Conservation (phyloP, 37 sponge, comb jelly and placozoan genomes). For the Bolinopsis microptera region DNA sequence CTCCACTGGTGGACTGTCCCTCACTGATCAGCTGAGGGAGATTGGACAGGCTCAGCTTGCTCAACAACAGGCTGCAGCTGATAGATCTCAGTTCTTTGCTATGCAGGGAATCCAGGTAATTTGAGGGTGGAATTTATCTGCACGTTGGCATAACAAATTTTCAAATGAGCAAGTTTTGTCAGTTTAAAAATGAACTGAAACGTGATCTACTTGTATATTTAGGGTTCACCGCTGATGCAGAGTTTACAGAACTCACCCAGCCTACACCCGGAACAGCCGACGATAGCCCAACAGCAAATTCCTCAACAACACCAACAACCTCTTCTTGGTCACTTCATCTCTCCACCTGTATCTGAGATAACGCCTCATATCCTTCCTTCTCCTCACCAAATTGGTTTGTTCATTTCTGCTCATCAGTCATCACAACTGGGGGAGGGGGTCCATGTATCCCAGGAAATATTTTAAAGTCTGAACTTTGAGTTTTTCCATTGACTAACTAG, state of each 20-base stretch:
- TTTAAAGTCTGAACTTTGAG: too few relatives aligned
- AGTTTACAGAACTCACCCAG: constrained; percentile 44
- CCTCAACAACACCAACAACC: neutral
- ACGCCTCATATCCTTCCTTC: neutral
- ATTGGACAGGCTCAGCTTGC: constrained; percentile 42
- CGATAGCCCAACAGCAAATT: neutral
- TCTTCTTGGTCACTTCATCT: neutral
- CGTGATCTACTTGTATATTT: too few relatives aligned
- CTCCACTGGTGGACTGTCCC: constrained; percentile 26
- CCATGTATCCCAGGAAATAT: too few relatives aligned
- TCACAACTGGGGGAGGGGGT: too few relatives aligned
- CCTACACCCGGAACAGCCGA: neutral
- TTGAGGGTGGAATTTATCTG: too few relatives aligned
- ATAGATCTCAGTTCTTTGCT: constrained; percentile 1
- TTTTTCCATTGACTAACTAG: too few relatives aligned
- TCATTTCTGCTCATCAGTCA: too few relatives aligned
- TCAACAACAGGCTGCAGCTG: neutral
- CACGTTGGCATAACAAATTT: neutral
- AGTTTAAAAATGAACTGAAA: too few relatives aligned
- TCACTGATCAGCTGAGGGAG: constrained; percentile 59
- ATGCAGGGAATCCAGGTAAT: constrained; percentile 27
- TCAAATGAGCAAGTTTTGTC: too few relatives aligned
- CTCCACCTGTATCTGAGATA: neutral
- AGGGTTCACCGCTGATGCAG: constrained; percentile 9
- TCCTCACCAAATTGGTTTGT: constrained; percentile 12